Evolutionary conservation across 2,888 invertebrate genomes (phyloP), one percentile per base, ranked within the genome.

Genomic region (Caenorhabditis parvicauda): DNA sequence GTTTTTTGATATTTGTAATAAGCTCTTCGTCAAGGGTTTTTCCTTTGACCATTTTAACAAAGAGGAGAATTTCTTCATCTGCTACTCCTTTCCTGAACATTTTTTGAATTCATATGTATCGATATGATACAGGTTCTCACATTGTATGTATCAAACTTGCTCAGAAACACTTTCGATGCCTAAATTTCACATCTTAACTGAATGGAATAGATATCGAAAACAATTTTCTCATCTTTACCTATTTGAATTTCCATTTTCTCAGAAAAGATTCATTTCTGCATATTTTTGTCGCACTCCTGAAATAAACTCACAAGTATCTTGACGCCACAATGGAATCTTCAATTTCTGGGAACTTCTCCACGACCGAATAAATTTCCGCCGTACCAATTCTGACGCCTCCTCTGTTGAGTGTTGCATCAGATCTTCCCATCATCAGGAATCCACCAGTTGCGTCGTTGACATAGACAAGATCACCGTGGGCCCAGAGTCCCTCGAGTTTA

Each of bases 361-460:
- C 85, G 56, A 86, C 82, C 65, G 84, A 82, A 70, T 86, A 86
- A 56, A 86, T 86, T 76, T 86, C 86, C n/a, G 86, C 84, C 71
- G 85, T 85, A 24, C 86, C 86, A 78, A 87, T 86, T 27, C 86
- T 77, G 0, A 86, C 85, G 22, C 86, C 86, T 76, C 84, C 85
- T 21, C 86, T 85, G 75, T 86, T 86, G 38, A 86, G 75, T 0
- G 85, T 86, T 0, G 85, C 86, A 79, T 86, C 86, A 44, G 6
- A 52, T 63, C 86, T 76, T 6, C 86, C 86, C 12, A 85, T 77
- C 85, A 87, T 86, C n/a, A 82, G 76, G 19, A 86, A 82, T n/a
- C 86, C 86, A n/a, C 83, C 83, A 4, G 86, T 86, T 12, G 74
- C 39, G 6, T 82, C 79, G 72, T 82, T 84, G 54, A 86, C 81